Base-by-base conservation (phyloP, 1,140 invertebrate species). In the Tetranychus cinnabarinus region DNA sequence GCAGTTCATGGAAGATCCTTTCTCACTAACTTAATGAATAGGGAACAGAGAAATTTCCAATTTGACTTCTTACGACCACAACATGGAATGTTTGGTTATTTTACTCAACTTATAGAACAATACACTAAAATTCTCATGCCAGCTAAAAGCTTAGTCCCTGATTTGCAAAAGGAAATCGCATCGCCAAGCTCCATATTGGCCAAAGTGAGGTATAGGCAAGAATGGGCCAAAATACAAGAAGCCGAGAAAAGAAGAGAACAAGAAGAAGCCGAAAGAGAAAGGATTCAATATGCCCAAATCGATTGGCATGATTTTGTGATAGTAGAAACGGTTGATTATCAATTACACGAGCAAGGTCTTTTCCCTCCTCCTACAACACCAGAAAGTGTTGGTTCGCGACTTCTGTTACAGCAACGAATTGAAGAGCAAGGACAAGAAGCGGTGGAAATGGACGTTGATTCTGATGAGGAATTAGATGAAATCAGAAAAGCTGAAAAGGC, bases 301-400 rank as follows among this genome's bases (percentile, higher is more conserved):
- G 96, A 99, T 72, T 99, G 96, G 96, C 96, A 99, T 71, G 93
- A 98, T 74, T 99, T 99, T 77, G 93, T 98, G 2, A 92, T 99
- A 0, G 96, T 99, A 0, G 95, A 99, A 74, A 98, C 93, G 0
- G 93, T 99, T 0, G 96, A 99, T 72, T 99, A 97, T 73, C 89
- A 97, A 66, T 85, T 88, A 1, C 89, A 88, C 68, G 95, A 99
- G 75, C 82, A 84, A 12, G 91, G 74, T 15, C 71, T 75, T 71
- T 92, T 95, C 69, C 93, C 91, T 31, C 88, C 92, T 7, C 93
- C 93, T 0, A 98, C 93, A 0, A 97, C 88, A 37, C 90, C 93
- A 0, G 84, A 90, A 65, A 90, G 97, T 75, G 93, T 98, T 2
- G 93, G 93, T 1, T 89, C 90, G 7, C 75, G 92, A 62, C 82